phyloP scores from a whole-genome alignment of 2,113 vertebrate genomes.

The Dicrurus megarhynchus region DNA sequence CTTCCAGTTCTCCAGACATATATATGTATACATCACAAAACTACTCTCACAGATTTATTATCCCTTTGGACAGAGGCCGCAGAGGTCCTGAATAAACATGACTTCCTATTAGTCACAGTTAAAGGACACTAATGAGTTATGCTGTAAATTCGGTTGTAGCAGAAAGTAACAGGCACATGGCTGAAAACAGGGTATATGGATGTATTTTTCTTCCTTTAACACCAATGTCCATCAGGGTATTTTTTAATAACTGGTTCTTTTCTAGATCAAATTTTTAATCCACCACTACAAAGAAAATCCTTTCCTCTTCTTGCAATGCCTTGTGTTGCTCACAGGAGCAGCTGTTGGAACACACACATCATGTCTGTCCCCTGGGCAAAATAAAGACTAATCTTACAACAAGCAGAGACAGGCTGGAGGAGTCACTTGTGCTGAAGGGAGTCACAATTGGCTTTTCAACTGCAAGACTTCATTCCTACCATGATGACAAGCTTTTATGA shows the following conservation, averaged over 20 bases:
- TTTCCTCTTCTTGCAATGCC: background rate
- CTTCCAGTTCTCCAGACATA: background rate
- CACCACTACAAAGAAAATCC: background rate
- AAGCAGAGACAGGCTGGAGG: background rate
- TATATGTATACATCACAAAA: background rate
- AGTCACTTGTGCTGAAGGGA: conserved; percentile 5
- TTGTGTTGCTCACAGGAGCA: background rate
- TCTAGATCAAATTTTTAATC: background rate
- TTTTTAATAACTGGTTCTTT: background rate
- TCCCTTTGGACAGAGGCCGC: background rate
- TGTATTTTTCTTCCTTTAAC: background rate
- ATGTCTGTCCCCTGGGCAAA: background rate
- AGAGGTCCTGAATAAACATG: background rate
- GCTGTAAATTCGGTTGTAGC: background rate
- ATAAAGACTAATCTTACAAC: conserved; percentile 6
- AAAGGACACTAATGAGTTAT: background rate
- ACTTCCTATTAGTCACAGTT: background rate
- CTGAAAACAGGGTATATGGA: background rate
- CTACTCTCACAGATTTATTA: background rate
- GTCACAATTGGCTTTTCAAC: background rate
- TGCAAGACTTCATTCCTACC: background rate
- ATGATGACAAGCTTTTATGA: conserved; percentile 5
- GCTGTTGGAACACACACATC: background rate
- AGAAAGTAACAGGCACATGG: background rate
- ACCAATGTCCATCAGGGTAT: background rate